phyloP scores from a whole-genome alignment of 2,797 vertebrate genomes.

The Notamacropus eugenii region DNA sequence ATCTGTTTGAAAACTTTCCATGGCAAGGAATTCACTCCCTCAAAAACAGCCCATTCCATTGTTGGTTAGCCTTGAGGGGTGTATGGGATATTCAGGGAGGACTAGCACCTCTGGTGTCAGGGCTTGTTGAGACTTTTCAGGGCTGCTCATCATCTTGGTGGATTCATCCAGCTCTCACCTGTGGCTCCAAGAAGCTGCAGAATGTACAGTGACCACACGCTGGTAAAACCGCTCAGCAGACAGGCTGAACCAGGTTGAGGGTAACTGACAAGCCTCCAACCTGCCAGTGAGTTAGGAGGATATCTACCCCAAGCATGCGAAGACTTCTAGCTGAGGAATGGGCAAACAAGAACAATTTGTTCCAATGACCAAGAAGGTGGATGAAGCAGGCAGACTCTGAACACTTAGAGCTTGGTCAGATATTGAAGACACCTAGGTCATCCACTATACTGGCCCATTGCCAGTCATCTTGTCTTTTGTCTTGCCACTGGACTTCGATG shows the following conservation, averaged over 20 bases:
- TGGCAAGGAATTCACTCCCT: not conserved
- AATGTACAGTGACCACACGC: not conserved
- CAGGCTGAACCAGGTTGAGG: not conserved
- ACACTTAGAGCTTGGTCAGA: not conserved
- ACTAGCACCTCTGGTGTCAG: not conserved
- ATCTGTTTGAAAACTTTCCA: not conserved
- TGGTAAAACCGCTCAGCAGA: not conserved
- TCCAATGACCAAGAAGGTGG: not conserved
- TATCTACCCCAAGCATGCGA: not conserved
- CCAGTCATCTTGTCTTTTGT: not conserved
- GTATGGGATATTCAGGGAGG: not conserved
- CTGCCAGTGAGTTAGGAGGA: not conserved
- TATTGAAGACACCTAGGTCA: not conserved
- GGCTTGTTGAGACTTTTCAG: not conserved
- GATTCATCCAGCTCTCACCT: not conserved
- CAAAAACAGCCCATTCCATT: not conserved
- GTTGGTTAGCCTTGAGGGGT: not conserved
- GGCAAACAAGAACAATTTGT: not conserved
- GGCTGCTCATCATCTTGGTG: not conserved
- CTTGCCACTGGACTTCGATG: not conserved
- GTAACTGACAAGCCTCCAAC: not conserved
- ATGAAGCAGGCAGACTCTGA: not conserved
- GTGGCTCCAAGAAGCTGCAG: not conserved
- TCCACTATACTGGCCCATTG: not conserved
- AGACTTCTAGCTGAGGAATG: not conserved